Percentiles rank a stretch among this genome's conserved stretches.
Evolutionary conservation across 2,113 vertebrate genomes (phyloP).

Genomic region (Sturnira hondurensis): DNA sequence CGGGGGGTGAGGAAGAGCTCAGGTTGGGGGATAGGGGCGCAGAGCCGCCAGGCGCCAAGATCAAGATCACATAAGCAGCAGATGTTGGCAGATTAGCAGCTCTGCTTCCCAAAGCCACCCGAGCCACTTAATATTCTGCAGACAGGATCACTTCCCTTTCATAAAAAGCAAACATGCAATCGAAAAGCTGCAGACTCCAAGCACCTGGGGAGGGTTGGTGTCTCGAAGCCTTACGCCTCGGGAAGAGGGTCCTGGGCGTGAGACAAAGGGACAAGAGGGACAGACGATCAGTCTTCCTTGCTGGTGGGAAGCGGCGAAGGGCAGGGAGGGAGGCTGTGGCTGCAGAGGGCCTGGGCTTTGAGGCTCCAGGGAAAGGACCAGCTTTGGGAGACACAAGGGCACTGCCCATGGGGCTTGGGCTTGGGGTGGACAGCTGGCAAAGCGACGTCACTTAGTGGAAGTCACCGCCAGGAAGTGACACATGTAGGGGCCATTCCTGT

Average conservation of each 20-base stretch:
- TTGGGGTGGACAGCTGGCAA: background rate
- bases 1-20: background rate
- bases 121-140: conserved; percentile 77
- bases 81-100: conserved; percentile 63
- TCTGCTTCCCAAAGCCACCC: background rate
- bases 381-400: background rate
- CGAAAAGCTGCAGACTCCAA: conserved; percentile 55
- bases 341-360: background rate
- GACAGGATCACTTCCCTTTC: conserved; percentile 47
- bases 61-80: conserved; percentile 49
- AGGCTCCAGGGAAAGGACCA: background rate
- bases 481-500: background rate
- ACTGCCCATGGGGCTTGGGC: background rate
- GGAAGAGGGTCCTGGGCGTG: background rate
- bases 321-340: too few species aligned
- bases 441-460: background rate
- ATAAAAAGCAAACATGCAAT: conserved; percentile 76
- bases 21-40: background rate
- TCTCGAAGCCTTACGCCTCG: background rate
- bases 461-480: background rate
- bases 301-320: background rate
- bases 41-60: background rate
- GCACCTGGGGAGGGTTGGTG: conserved; percentile 52
- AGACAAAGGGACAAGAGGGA: background rate
- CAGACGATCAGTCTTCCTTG: fast-evolving